Conservation (phyloP, 2,113 vertebrate species). For the Eonycteris spelaea region DNA sequence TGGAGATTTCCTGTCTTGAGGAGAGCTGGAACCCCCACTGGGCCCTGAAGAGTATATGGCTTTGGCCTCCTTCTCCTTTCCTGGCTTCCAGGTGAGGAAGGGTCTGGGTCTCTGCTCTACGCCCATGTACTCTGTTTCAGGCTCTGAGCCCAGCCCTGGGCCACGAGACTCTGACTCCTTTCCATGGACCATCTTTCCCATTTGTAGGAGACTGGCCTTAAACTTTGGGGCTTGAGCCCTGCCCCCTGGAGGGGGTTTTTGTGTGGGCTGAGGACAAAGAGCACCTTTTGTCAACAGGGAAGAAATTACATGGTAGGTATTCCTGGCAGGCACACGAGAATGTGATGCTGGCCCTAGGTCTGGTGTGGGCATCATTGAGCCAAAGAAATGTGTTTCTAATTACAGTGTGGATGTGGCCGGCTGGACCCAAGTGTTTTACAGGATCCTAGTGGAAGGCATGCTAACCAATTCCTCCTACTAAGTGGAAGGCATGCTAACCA, state of each 20-base stretch:
- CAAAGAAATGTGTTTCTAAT: constrained; percentile 88
- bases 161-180: constrained; percentile 24
- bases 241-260: constrained; percentile 74
- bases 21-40: neutral
- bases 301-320: constrained; percentile 85
- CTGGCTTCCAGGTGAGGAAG: neutral
- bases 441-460: neutral
- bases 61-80: neutral
- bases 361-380: constrained; percentile 82
- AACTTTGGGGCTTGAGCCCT: constrained; percentile 75
- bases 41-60: neutral
- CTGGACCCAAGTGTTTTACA: neutral
- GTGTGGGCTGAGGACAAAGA: constrained; percentile 81
- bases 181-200: neutral
- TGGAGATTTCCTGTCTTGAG: neutral
- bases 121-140: neutral
- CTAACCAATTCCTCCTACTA: neutral
- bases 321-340: constrained; percentile 79
- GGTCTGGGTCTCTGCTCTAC: neutral
- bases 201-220: constrained; percentile 66
- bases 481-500: neutral
- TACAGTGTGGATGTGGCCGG: constrained; percentile 80
- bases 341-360: constrained; percentile 80
- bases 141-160: neutral
- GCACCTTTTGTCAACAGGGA: constrained; percentile 83